Conservation (phyloP, 1,140 invertebrate species). For the Drosophila mauritiana region DNA sequence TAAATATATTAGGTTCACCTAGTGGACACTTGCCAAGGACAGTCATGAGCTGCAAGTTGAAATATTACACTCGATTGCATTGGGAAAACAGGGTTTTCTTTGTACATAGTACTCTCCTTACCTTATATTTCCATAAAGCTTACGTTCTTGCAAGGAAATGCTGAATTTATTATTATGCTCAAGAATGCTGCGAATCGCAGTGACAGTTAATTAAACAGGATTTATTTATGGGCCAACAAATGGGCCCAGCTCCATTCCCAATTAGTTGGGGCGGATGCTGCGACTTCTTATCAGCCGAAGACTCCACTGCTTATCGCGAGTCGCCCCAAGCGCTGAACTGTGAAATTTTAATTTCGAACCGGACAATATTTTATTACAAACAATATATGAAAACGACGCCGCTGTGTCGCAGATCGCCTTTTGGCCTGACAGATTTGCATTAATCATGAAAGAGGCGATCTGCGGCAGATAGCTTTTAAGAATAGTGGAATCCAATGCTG, state of each 20-base stretch:
- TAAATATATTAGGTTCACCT: conserved; percentile 2
- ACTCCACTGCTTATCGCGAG: conserved; percentile 58
- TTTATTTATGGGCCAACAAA: conserved; percentile 72
- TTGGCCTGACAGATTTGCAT: conserved; percentile 25
- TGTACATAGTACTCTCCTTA: neutral
- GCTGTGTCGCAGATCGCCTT: conserved; percentile 31
- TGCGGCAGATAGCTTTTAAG: conserved; percentile 9
- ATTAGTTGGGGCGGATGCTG: conserved; percentile 65
- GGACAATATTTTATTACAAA: conserved; percentile 70
- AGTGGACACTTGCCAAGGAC: neutral
- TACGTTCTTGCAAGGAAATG: neutral
- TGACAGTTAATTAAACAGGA: conserved; percentile 43
- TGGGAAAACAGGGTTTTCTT: no score
- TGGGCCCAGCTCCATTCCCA: conserved; percentile 60
- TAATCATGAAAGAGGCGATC: conserved; percentile 4
- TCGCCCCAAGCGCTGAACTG: conserved; percentile 54
- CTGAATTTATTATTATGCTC: conserved; percentile 69
- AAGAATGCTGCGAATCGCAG: conserved; percentile 88
- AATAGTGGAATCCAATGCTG: neutral
- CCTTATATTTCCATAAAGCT: neutral
- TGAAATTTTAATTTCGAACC: conserved; percentile 75
- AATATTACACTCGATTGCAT: no score
- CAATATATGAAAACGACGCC: conserved; percentile 50
- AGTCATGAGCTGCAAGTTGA: neutral
- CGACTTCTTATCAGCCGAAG: conserved; percentile 53